phyloP scores from a whole-genome alignment of 2,888 invertebrate genomes.

The Trisateles emortualis region DNA sequence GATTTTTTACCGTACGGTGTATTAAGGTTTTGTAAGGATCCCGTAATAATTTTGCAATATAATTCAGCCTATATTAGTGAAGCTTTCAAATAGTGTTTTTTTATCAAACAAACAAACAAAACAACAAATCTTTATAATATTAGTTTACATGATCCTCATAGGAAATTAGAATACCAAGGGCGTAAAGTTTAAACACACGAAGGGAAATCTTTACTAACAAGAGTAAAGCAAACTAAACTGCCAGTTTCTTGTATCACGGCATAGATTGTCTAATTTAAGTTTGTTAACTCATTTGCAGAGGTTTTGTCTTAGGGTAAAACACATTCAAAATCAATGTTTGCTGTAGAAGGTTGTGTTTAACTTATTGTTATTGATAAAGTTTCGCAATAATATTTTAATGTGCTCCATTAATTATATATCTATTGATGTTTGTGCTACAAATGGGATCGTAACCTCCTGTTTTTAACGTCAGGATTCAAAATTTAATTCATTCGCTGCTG shows the following conservation, averaged over 20 bases:
- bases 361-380: slow-evolving; percentile 37
- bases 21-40: no score
- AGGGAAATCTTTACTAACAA: slow-evolving; percentile 21
- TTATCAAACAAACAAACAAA: no score
- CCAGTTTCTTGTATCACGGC: slow-evolving; percentile 37
- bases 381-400: slow-evolving; percentile 11
- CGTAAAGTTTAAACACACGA: slow-evolving; percentile 23
- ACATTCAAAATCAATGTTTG: slow-evolving; percentile 32
- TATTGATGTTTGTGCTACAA: no score
- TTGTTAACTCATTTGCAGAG: slow-evolving; percentile 40
- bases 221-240: slow-evolving; percentile 20
- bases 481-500: no score
- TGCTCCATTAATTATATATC: no score
- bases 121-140: no score
- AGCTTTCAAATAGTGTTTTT: no score
- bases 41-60: no score
- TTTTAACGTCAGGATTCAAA: no score
- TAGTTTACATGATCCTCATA: slow-evolving; percentile 15
- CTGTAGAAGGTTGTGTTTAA: slow-evolving; percentile 25
- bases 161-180: slow-evolving; percentile 27
- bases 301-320: slow-evolving; percentile 43
- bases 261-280: slow-evolving; percentile 43
- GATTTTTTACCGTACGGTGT: no score
- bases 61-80: no score
- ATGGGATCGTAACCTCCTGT: no score